Conservation (phyloP, 2,797 vertebrate species). For the Hemitrygon akajei region DNA sequence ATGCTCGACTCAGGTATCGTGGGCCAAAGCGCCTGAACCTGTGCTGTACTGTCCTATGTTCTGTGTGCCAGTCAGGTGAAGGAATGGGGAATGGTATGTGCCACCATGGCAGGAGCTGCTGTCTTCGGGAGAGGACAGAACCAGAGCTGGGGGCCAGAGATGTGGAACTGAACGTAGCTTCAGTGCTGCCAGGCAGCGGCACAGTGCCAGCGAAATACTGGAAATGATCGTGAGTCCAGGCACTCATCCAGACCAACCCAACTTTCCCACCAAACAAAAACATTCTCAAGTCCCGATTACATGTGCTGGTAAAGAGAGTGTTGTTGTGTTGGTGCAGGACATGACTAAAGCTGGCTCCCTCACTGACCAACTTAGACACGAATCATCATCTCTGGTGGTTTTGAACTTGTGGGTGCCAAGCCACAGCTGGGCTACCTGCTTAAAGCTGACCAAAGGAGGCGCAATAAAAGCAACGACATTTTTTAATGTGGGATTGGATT, state of each 20-base stretch:
- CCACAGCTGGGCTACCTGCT: background rate
- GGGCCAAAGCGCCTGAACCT: no score
- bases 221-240: background rate
- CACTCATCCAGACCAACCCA: background rate
- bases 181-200: background rate
- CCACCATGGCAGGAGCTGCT: background rate
- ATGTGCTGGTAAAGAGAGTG: background rate
- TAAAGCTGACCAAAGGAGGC: background rate
- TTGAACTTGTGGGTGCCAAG: background rate
- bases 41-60: no score
- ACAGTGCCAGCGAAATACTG: constrained; percentile 21
- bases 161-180: background rate
- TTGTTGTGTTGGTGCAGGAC: background rate
- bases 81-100: background rate
- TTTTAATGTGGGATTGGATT: background rate
- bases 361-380: background rate
- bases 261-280: constrained; percentile 14
- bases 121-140: background rate
- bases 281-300: constrained; percentile 16
- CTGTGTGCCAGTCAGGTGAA: background rate
- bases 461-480: background rate
- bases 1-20: no score
- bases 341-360: background rate
- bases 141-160: background rate
- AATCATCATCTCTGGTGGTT: background rate